phyloP scores from a whole-genome alignment of 2,888 invertebrate species.

The Dynastes tityus region DNA sequence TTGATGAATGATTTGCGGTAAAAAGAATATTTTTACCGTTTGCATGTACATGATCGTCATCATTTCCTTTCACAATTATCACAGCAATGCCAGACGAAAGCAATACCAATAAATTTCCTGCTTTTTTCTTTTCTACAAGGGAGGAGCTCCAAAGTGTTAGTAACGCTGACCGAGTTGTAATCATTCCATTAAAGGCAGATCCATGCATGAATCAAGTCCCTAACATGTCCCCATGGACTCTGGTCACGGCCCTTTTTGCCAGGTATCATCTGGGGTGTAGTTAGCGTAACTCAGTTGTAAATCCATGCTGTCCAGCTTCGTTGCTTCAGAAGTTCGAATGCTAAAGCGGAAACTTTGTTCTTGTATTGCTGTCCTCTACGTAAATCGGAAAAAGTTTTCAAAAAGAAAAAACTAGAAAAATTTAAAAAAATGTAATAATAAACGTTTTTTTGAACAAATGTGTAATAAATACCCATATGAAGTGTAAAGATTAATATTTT shows the following conservation, averaged over 20 bases:
- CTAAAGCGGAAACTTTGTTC: background rate
- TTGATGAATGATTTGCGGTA: background rate
- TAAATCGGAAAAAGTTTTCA: background rate
- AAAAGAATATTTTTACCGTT: too few species aligned
- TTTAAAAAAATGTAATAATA: too few species aligned
- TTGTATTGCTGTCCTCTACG: background rate
- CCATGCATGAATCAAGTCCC: slow-evolving; percentile 67
- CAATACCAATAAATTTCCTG: slow-evolving; percentile 31
- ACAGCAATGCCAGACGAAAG: background rate
- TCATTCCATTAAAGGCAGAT: slow-evolving; percentile 68
- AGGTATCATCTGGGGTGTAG: slow-evolving; percentile 67
- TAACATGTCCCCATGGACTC: slow-evolving; percentile 62
- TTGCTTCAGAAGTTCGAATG: slow-evolving; percentile 18
- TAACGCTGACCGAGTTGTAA: slow-evolving; percentile 67
- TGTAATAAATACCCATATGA: too few species aligned
- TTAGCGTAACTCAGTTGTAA: slow-evolving; percentile 67
- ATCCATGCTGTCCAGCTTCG: slow-evolving; percentile 59
- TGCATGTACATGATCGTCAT: too few species aligned
- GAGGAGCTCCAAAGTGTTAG: slow-evolving; percentile 53
- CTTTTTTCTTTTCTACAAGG: slow-evolving; percentile 1
- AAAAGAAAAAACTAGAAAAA: background rate
- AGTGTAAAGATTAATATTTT: too few species aligned
- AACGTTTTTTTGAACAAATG: too few species aligned
- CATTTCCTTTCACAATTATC: background rate
- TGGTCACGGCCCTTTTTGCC: slow-evolving; percentile 63